A percentile compares a stretch with the other conserved stretches of the same genome.
Conservation (phyloP, 2,888 invertebrate genomes). For the Cheilosia scutellata region DNA sequence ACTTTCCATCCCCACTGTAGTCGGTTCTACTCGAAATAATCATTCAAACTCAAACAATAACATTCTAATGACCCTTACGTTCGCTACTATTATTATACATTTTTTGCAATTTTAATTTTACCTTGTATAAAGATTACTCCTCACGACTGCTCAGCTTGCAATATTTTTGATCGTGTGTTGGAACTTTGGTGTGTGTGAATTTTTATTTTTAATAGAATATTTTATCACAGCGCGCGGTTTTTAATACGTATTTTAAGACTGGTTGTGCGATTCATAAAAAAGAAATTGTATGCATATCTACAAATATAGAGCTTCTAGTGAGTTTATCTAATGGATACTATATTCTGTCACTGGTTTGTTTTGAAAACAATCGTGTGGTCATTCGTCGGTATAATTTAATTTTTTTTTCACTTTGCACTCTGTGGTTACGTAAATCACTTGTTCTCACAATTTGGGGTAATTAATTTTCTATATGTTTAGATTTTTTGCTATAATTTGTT, state of each 20-base stretch:
- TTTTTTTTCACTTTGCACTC: background rate
- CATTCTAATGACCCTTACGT: constrained; percentile 38
- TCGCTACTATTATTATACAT: constrained; percentile 24
- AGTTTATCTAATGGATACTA: background rate
- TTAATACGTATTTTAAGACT: constrained; percentile 52
- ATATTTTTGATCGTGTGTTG: background rate
- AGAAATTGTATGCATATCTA: background rate
- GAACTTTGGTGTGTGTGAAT: constrained; percentile 24
- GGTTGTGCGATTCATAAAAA: constrained; percentile 42
- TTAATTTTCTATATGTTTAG: background rate
- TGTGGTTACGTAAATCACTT: constrained; percentile 18
- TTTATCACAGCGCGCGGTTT: constrained; percentile 17
- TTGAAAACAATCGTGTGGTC: background rate
- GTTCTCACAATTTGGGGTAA: background rate
- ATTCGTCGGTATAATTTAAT: too few species aligned
- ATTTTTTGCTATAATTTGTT: background rate
- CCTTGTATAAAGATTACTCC: constrained; percentile 16
- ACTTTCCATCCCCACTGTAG: constrained; percentile 23
- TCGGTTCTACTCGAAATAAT: background rate
- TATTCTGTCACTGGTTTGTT: background rate
- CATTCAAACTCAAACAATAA: constrained; percentile 21
- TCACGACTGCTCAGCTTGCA: constrained; percentile 3
- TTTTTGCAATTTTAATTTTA: constrained; percentile 27
- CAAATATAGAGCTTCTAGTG: background rate
- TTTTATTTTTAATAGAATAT: constrained; percentile 5